phyloP scores from a whole-genome alignment of 2,113 vertebrate species.

The Prionailurus viverrinus region DNA sequence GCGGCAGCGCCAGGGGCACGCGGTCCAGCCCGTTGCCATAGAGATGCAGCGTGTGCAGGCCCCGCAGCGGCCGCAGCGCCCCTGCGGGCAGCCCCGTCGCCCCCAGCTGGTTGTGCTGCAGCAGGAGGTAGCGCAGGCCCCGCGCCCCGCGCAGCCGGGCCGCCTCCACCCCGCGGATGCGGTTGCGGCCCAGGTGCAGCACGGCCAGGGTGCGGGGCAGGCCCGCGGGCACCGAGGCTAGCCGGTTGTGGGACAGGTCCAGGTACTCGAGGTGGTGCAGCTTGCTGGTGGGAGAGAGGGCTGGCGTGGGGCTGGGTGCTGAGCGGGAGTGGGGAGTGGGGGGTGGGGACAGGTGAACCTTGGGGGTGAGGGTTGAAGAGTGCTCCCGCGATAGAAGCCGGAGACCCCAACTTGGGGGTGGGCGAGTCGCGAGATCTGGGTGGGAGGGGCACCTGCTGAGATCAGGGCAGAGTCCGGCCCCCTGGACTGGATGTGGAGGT shows the following conservation, averaged over 20 bases:
- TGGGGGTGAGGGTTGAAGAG: background rate
- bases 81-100: background rate
- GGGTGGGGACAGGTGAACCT: background rate
- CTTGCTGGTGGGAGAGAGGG: slow-evolving; percentile 71
- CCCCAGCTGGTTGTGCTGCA: slow-evolving; percentile 83
- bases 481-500: background rate
- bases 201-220: slow-evolving; percentile 77
- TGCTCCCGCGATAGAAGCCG: background rate
- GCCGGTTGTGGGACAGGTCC: slow-evolving; percentile 85
- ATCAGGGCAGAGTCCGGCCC: background rate
- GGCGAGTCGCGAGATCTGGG: background rate
- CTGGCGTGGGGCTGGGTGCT: accelerated
- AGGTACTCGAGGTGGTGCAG: slow-evolving; percentile 83
- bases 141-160: slow-evolving; percentile 55
- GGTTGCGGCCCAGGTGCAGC: slow-evolving; percentile 84
- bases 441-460: background rate
- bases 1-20: slow-evolving; percentile 78
- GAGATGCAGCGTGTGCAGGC: slow-evolving; percentile 84
- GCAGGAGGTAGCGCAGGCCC: slow-evolving; percentile 82
- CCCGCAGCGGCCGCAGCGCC: slow-evolving; percentile 74
- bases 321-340: accelerated
- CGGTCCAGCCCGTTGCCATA: slow-evolving; percentile 79
- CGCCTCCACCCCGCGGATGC: slow-evolving; percentile 64
- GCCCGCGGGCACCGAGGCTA: slow-evolving; percentile 73
- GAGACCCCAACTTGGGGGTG: background rate